phyloP scores from a whole-genome alignment of 2,113 vertebrate genomes.

The Narcine bancroftii region DNA sequence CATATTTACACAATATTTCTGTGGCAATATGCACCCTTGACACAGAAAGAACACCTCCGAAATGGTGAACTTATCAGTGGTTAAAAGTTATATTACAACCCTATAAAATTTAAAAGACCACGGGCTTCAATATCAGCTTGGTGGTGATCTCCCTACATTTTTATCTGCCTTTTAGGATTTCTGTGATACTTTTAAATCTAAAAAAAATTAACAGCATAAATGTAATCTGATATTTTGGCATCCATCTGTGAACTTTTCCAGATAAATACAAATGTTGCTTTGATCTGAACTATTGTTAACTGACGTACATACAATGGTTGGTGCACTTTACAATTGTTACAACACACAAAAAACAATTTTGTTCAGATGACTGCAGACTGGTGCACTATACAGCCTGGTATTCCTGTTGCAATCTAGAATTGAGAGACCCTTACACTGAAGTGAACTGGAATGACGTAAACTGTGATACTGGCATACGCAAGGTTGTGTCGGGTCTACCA shows the following conservation, averaged over 20 bases:
- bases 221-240: not conserved
- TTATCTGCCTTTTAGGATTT: not conserved
- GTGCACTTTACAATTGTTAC: conserved; percentile 35
- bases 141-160: not conserved
- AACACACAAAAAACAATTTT: not conserved
- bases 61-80: conserved; percentile 24
- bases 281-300: conserved; percentile 8
- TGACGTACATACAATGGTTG: conserved; percentile 7
- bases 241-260: conserved; percentile 15
- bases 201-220: not conserved
- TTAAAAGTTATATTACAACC: conserved; percentile 33
- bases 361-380: not conserved
- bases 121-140: not conserved
- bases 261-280: conserved; percentile 21
- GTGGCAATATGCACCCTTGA: not conserved
- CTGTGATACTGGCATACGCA: not conserved
- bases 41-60: not conserved
- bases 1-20: conserved; percentile 26
- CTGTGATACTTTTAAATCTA: not conserved
- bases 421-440: conserved; percentile 1
- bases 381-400: conserved; percentile 9
- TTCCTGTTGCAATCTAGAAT: not conserved
- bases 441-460: conserved; percentile 31
- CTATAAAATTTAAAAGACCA: conserved; percentile 9
- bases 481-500: conserved; percentile 16